Evolutionary conservation across 2,888 invertebrate species (phyloP).

Genomic region (Brenthis hecate): DNA sequence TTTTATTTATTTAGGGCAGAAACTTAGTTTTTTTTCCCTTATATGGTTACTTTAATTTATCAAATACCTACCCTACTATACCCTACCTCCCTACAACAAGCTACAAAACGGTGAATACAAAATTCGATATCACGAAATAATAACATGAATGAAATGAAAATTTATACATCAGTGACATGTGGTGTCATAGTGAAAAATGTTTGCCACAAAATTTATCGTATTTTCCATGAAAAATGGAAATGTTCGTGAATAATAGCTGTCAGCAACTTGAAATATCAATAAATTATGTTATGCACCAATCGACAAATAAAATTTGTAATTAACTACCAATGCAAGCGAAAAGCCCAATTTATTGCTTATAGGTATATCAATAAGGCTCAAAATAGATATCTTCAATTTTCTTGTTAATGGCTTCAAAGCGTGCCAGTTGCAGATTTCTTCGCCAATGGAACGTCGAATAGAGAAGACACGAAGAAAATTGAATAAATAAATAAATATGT

Average conservation of each 20-base stretch:
- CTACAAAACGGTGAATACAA: neutral
- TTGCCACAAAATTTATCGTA: slow-evolving; percentile 37
- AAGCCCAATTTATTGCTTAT: too few relatives aligned
- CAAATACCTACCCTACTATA: too few relatives aligned
- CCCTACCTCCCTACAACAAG: too few relatives aligned
- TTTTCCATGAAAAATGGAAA: slow-evolving; percentile 28
- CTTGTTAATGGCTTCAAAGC: too few relatives aligned
- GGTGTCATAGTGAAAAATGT: slow-evolving; percentile 39
- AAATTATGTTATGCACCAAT: slow-evolving; percentile 22
- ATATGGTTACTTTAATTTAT: neutral
- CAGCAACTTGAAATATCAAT: slow-evolving; percentile 33
- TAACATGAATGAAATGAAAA: slow-evolving; percentile 26
- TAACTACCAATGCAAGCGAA: neutral
- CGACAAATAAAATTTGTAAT: slow-evolving; percentile 14
- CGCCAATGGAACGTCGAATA: too few relatives aligned
- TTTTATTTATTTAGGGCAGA: too few relatives aligned
- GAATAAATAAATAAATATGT: too few relatives aligned
- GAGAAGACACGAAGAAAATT: too few relatives aligned
- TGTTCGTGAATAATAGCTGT: slow-evolving; percentile 33
- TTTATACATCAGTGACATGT: slow-evolving; percentile 39
- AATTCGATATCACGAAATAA: slow-evolving; percentile 20
- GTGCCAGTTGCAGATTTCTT: too few relatives aligned
- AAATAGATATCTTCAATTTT: too few relatives aligned
- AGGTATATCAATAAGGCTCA: too few relatives aligned
- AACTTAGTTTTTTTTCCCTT: neutral